phyloP scores from a whole-genome alignment of 2,113 vertebrate species.

The Pomatostomus ruficeps region DNA sequence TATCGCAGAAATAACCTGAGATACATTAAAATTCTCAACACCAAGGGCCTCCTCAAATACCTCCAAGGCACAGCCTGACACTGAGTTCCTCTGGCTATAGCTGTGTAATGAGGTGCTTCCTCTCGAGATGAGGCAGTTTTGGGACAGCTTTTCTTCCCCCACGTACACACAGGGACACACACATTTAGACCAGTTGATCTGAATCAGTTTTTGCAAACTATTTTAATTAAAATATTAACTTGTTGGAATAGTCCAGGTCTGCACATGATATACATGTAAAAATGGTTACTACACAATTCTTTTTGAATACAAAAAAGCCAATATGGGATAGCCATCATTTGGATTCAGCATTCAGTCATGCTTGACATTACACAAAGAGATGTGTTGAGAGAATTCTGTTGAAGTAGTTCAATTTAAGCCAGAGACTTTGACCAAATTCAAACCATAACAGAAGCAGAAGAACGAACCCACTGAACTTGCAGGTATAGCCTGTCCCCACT shows the following conservation, averaged over 20 bases:
- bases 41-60: neutral
- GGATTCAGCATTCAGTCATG: constrained; percentile 62
- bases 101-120: neutral
- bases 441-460: constrained; percentile 41
- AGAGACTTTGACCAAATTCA: constrained; percentile 48
- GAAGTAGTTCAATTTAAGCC: constrained; percentile 55
- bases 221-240: constrained; percentile 77
- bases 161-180: constrained; percentile 40
- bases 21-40: neutral
- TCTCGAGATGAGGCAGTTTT: neutral
- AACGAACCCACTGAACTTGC: constrained; percentile 23
- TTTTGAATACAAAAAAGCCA: constrained; percentile 64
- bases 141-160: constrained; percentile 17
- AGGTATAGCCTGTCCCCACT: constrained; percentile 20
- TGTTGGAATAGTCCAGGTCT: constrained; percentile 68
- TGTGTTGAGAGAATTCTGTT: constrained; percentile 46
- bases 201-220: constrained; percentile 74
- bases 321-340: constrained; percentile 57
- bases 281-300: constrained; percentile 59
- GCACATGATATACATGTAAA: constrained; percentile 65
- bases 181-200: constrained; percentile 68
- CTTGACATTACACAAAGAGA: constrained; percentile 52
- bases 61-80: constrained; percentile 18
- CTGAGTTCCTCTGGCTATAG: constrained; percentile 3
- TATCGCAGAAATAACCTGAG: neutral